Conservation (phyloP, 1,140 invertebrate genomes). For the Drosophila littoralis region DNA sequence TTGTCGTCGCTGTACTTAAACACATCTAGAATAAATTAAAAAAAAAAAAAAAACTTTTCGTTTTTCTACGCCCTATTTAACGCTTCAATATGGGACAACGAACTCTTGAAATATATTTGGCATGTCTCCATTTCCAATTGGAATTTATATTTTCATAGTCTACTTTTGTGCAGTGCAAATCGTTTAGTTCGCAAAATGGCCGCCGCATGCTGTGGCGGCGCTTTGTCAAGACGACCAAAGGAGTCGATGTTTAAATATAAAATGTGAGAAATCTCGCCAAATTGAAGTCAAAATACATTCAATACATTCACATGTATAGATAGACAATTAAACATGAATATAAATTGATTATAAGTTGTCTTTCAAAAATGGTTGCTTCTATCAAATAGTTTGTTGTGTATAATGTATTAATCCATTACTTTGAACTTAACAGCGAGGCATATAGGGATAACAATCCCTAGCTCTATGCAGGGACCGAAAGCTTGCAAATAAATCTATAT, state of each 20-base stretch:
- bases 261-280: conserved; percentile 16
- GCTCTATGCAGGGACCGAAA: not conserved
- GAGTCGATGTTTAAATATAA: not conserved
- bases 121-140: not conserved
- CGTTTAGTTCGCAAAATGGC: conserved; percentile 1
- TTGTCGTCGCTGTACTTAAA: not conserved
- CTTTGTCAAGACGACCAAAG: conserved; percentile 1
- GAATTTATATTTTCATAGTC: conserved; percentile 8
- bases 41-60: not conserved
- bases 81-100: not conserved
- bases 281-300: not conserved
- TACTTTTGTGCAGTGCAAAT: conserved; percentile 37
- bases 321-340: conserved; percentile 8
- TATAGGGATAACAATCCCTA: conserved; percentile 2
- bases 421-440: conserved; percentile 35
- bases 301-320: not conserved
- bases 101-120: conserved; percentile 1
- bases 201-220: conserved; percentile 2
- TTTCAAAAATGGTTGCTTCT: conserved; percentile 3
- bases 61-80: not conserved
- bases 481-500: not conserved
- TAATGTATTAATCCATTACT: not conserved
- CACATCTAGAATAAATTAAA: not conserved
- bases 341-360: conserved; percentile 15
- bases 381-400: not conserved